Evolutionary conservation across 1,140 invertebrate genomes (phyloP), one percentile per base, ranked within the genome.

Genomic region (Formica exsecta): DNA sequence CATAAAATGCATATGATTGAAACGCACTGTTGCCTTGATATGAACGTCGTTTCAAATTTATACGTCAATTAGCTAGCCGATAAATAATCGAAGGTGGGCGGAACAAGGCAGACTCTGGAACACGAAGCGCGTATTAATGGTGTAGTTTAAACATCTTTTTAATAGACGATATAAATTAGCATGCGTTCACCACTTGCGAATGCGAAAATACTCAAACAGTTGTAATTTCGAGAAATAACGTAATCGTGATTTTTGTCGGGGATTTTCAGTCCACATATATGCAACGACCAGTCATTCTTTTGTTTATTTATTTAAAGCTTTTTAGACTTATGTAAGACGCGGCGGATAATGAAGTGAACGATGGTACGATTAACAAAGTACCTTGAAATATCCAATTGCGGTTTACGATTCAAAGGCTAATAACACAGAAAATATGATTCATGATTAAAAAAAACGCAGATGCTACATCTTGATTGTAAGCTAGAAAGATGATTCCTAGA

Each of bases 61-160:
- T 61, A 48, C 38, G 16, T 4, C 48, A 29, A 83, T 81, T 81
- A 81, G 38, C 8, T 74, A 61, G 48, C 13, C 79, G 54, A 83
- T 83, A 83, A 83, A 83, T 83, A 83, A 83, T 48, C 68, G n/a
- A 9, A 83, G 2, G 68, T 83, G 68, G 79, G 79, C 79, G 68
- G 71, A 59, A 81, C 25, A 29, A 51, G 41, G 38, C 29, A 61
- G 38, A 36, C 16, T 32, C 48, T 76, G 41, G 68, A 73, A 48
- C 19, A 48, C n/a, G 8, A 73, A 70, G 13, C n/a, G 29, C 48
- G 44, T 83, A 83, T 83, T 61, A 74, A 73, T 61, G 25, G 29
- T 41, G 70, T 3, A 44, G 13, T 62, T 61, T 71, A 51, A 81
- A 61, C 19, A 62, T 73, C 32, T 73, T 54, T 61, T 57, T 32